A percentile compares a stretch with the other conserved stretches of the same genome.
Conservation (phyloP, 2,113 vertebrate species). For the Columba janthina region DNA sequence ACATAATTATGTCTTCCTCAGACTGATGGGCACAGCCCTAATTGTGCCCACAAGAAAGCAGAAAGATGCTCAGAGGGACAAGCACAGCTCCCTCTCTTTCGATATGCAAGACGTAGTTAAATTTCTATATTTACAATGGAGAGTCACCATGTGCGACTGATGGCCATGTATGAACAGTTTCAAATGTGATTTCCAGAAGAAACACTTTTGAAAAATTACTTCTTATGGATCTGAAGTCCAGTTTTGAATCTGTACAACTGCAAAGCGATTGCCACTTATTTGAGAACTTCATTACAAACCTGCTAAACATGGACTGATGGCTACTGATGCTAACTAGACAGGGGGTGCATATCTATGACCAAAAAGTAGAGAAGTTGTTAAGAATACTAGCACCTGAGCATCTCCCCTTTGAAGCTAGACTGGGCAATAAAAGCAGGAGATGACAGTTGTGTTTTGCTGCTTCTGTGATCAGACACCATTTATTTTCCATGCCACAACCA, state of each 20-base stretch:
- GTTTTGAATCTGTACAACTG: not conserved
- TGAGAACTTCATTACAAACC: not conserved
- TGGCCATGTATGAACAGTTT: not conserved
- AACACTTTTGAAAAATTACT: not conserved
- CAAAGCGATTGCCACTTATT: not conserved
- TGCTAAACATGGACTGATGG: not conserved
- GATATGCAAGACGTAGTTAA: not conserved
- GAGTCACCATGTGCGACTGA: not conserved
- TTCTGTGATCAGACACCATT: not conserved
- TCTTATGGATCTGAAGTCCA: not conserved
- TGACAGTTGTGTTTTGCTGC: not conserved
- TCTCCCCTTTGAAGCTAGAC: not conserved
- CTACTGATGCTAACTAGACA: not conserved
- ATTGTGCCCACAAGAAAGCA: not conserved
- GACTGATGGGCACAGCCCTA: not conserved
- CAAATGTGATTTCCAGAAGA: not conserved
- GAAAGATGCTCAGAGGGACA: not conserved
- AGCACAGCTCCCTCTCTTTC: not conserved
- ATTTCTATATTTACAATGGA: not conserved
- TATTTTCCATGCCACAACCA: rapidly evolving
- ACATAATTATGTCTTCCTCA: not conserved
- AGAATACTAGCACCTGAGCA: not conserved
- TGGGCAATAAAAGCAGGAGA: not conserved
- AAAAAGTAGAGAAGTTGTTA: not conserved
- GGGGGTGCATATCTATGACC: not conserved